These are phyloP conservation scores for Yponomeuta plumbellus DNA, from an alignment of 2,888 invertebrate species.

Conservation along the genomic window DNA sequence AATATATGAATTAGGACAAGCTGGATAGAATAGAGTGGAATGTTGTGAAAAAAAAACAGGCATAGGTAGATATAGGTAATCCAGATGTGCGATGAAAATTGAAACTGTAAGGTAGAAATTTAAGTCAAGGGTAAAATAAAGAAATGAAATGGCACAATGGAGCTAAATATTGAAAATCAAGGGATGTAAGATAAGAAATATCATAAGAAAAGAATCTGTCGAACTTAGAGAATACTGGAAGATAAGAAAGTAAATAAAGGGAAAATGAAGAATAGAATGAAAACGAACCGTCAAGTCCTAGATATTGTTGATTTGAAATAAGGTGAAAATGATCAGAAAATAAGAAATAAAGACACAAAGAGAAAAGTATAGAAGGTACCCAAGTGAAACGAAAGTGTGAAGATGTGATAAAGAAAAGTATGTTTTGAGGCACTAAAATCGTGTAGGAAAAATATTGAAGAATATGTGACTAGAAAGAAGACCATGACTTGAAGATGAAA, in stretches of 20 bases:
- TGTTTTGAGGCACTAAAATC: no score
- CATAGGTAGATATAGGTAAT: no score
- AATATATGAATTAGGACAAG: conserved; percentile 26
- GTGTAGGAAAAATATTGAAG: no score
- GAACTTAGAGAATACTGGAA: no score
- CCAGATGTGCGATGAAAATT: no score
- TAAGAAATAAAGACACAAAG: neutral
- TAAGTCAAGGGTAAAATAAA: conserved; percentile 12
- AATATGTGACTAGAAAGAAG: no score
- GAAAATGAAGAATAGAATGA: conserved; percentile 12
- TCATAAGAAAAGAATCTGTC: neutral
- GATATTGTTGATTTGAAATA: conserved; percentile 18
- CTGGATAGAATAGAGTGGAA: conserved; percentile 10
- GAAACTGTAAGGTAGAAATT: neutral
- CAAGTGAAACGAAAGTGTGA: no score
- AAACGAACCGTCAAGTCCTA: conserved; percentile 6
- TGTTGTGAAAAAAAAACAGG: no score
- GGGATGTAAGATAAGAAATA: conserved; percentile 1
- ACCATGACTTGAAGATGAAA: no score
- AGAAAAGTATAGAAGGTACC: no score
- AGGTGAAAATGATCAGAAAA: conserved; percentile 18
- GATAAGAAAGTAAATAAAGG: neutral
- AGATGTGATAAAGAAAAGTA: no score
- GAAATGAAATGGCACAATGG: neutral
- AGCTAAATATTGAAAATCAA: neutral